A percentile compares a stretch with the other conserved stretches of the same genome.
phyloP scores from a whole-genome alignment of 2,888 invertebrate species.

The Phasia obesa region DNA sequence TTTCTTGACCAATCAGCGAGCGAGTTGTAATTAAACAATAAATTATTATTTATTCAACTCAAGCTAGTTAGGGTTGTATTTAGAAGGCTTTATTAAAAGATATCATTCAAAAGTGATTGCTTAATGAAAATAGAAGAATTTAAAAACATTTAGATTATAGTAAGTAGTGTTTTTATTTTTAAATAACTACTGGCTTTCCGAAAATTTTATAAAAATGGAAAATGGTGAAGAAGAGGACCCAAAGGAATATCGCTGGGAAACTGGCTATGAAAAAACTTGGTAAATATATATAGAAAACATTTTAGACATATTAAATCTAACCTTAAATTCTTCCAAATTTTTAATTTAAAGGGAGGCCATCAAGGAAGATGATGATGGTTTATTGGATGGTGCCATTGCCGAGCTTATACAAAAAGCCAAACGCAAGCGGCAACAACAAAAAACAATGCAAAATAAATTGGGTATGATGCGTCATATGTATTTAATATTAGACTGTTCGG shows the following conservation, averaged over 20 bases:
- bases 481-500: constrained; percentile 95
- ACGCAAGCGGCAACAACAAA: constrained; percentile 88
- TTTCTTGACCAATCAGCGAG: constrained; percentile 71
- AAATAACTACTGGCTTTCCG: background rate
- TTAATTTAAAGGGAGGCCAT: constrained; percentile 91
- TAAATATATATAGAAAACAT: constrained; percentile 1
- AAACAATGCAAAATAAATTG: constrained; percentile 89
- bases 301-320: background rate
- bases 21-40: constrained; percentile 63
- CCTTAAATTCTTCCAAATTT: background rate
- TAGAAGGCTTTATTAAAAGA: background rate
- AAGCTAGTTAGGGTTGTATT: constrained; percentile 45
- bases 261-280: constrained; percentile 97
- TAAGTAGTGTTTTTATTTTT: background rate
- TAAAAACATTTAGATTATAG: constrained; percentile 17
- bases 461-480: constrained; percentile 99
- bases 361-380: constrained; percentile 97
- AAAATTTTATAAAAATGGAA: constrained; percentile 74
- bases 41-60: constrained; percentile 39
- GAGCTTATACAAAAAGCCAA: constrained; percentile 96
- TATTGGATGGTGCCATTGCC: constrained; percentile 94
- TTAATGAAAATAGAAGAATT: constrained; percentile 35
- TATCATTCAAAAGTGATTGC: constrained; percentile 32
- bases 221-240: constrained; percentile 90
- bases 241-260: constrained; percentile 97